Evolutionary conservation across 2,888 invertebrate genomes (phyloP).

Genomic region (Leptinotarsa rubiginosa): DNA sequence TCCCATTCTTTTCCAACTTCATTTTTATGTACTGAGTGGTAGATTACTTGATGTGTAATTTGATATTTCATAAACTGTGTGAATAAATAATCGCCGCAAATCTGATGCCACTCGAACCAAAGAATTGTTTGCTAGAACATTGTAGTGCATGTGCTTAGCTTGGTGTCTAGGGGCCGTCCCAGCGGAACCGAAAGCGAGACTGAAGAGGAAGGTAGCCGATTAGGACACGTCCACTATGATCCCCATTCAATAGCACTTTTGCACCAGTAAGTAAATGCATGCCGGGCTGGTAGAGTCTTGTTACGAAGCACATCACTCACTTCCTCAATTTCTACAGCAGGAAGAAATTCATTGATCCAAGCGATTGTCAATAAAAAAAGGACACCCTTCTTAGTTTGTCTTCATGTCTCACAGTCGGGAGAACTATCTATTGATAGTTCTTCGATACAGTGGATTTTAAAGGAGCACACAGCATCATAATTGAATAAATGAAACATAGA

Average conservation of each 20-base stretch:
- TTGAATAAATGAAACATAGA: no score
- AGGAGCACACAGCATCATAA: no score
- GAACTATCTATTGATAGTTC: no score
- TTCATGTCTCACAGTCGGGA: no score
- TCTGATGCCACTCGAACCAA: conserved; percentile 39
- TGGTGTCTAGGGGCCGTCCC: conserved; percentile 70
- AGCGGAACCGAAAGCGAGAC: conserved; percentile 82
- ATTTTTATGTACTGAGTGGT: no score
- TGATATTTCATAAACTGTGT: no score
- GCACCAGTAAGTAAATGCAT: conserved; percentile 67
- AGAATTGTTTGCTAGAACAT: conserved; percentile 52
- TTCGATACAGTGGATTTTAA: no score
- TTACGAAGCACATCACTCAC: conserved; percentile 6
- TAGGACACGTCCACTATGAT: conserved; percentile 65
- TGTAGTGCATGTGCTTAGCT: conserved; percentile 68
- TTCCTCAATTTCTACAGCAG: not conserved
- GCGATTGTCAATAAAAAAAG: no score
- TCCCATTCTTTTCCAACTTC: no score
- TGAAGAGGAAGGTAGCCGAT: conserved; percentile 73
- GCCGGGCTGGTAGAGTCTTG: conserved; percentile 29
- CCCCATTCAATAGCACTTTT: conserved; percentile 66
- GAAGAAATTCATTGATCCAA: not conserved
- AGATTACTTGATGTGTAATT: no score
- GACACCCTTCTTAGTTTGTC: no score
- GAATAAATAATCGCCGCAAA: conserved; percentile 5